Evolutionary conservation across 1,140 invertebrate species (phyloP).

Genomic region (Atopsyche davidsoni): DNA sequence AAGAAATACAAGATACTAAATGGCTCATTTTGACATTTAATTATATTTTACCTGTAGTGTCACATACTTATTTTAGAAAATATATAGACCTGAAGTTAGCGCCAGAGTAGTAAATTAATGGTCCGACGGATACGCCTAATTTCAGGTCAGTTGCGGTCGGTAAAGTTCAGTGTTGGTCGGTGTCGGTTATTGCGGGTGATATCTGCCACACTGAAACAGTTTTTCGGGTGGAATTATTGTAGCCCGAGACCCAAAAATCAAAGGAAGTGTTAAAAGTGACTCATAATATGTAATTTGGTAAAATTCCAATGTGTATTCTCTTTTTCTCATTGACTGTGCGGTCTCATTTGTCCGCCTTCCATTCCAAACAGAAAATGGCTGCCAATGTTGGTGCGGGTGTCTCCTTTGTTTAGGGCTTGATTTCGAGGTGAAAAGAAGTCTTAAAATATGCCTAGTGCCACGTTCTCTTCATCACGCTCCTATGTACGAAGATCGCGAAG

Average conservation of each 20-base stretch:
- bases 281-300: slow-evolving; percentile 8
- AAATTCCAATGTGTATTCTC: slow-evolving; percentile 32
- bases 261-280: slow-evolving; percentile 7
- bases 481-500: slow-evolving; percentile 77
- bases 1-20: slow-evolving; percentile 24
- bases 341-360: slow-evolving; percentile 44
- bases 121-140: slow-evolving; percentile 15
- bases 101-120: slow-evolving; percentile 1
- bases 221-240: slow-evolving; percentile 2
- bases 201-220: slow-evolving; percentile 20
- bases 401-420: slow-evolving; percentile 58
- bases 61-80: slow-evolving; percentile 11
- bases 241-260: not conserved
- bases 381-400: slow-evolving; percentile 55
- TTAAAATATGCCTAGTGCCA: slow-evolving; percentile 82
- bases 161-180: slow-evolving; percentile 17
- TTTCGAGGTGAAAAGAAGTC: slow-evolving; percentile 47
- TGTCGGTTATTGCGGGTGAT: slow-evolving; percentile 12
- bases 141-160: slow-evolving; percentile 23
- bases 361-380: slow-evolving; percentile 60
- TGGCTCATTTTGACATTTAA: slow-evolving; percentile 23
- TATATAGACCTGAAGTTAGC: slow-evolving; percentile 9
- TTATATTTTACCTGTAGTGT: slow-evolving; percentile 14
- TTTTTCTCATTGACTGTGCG: slow-evolving; percentile 35
- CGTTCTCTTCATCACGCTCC: slow-evolving; percentile 79